A percentile compares a stretch with the other conserved stretches of the same genome.
Evolutionary conservation across 2,888 invertebrate species (phyloP).

Genomic region (Tinea semifulvella): DNA sequence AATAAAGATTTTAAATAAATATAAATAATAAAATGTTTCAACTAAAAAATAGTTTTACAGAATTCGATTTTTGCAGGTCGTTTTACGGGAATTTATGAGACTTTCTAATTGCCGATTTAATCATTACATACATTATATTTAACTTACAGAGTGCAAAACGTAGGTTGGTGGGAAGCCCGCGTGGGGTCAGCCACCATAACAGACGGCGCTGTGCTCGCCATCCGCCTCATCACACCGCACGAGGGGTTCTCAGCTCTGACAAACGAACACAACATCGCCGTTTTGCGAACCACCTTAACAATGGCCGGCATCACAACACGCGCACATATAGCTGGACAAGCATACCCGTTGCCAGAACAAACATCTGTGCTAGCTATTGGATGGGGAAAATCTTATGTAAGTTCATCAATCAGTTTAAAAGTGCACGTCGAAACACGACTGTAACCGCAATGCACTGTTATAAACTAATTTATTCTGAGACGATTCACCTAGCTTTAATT

Average conservation of each 20-base stretch:
- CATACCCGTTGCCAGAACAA: slow-evolving; percentile 28
- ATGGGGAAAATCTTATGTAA: slow-evolving; percentile 40
- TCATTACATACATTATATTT: too few relatives aligned
- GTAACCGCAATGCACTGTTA: too few relatives aligned
- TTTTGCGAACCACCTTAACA: slow-evolving; percentile 32
- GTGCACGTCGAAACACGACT: too few relatives aligned
- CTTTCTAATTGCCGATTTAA: too few relatives aligned
- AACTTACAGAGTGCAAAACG: background rate
- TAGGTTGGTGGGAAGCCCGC: slow-evolving; percentile 38
- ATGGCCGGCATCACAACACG: slow-evolving; percentile 27
- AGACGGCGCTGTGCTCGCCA: slow-evolving; percentile 32
- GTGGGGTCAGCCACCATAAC: slow-evolving; percentile 34
- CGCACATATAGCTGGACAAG: slow-evolving; percentile 33
- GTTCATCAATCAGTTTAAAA: too few relatives aligned
- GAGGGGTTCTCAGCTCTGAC: slow-evolving; percentile 29
- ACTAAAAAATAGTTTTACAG: too few relatives aligned
- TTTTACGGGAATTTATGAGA: too few relatives aligned
- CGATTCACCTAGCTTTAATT: too few relatives aligned
- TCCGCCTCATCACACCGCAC: slow-evolving; percentile 33
- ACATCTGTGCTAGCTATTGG: slow-evolving; percentile 36
- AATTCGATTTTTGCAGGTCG: too few relatives aligned
- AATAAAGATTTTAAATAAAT: too few relatives aligned
- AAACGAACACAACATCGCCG: slow-evolving; percentile 34
- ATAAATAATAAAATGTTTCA: too few relatives aligned
- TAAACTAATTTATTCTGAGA: too few relatives aligned